Conservation (phyloP, 2,113 vertebrate genomes). For the Gnathonemus echidnorhynchus region DNA sequence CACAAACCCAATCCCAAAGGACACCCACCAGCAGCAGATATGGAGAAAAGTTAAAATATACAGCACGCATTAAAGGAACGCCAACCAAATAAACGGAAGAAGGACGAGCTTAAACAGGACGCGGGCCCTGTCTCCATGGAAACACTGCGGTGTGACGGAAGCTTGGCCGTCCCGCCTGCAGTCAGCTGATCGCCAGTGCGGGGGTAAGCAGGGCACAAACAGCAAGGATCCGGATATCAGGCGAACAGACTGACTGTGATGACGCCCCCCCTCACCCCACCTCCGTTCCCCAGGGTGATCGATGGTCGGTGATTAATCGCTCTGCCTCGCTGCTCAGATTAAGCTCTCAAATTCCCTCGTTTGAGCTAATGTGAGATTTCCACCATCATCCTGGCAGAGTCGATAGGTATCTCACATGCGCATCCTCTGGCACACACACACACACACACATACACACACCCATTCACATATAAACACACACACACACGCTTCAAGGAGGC, state of each 20-base stretch:
- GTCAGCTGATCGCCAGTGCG: slow-evolving; percentile 51
- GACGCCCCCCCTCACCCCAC: slow-evolving; percentile 33
- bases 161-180: background rate
- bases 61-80: background rate
- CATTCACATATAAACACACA: background rate
- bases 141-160: background rate
- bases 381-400: slow-evolving; percentile 31
- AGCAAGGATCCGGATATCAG: slow-evolving; percentile 63
- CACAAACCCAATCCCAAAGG: background rate
- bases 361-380: slow-evolving; percentile 39
- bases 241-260: slow-evolving; percentile 55
- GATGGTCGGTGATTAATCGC: slow-evolving; percentile 67
- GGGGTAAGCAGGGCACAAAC: slow-evolving; percentile 48
- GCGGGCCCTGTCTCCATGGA: background rate
- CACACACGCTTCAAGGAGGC: background rate
- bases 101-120: background rate
- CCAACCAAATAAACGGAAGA: background rate
- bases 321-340: slow-evolving; percentile 47
- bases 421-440: background rate
- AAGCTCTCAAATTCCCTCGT: slow-evolving; percentile 52
- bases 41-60: background rate
- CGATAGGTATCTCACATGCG: slow-evolving; percentile 13
- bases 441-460: no score
- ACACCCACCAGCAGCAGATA: background rate
- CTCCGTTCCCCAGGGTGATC: slow-evolving; percentile 53